phyloP scores from a whole-genome alignment of 2,113 vertebrate genomes.

The Cheilinus undulatus region DNA sequence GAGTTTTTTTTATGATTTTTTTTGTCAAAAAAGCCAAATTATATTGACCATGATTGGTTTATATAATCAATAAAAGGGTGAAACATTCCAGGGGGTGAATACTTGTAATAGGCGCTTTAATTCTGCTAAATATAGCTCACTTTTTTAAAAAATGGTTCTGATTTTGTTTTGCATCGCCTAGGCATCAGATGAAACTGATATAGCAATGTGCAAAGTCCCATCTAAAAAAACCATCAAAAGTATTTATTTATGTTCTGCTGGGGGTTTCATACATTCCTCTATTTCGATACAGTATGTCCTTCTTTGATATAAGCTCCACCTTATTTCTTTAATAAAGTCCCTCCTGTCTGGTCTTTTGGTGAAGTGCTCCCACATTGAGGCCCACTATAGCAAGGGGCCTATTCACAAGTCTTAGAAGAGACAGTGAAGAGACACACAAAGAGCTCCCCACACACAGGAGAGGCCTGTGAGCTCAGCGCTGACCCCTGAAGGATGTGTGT shows the following conservation, averaged over 20 bases:
- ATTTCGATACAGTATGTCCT: constrained; percentile 6
- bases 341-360: constrained; percentile 45
- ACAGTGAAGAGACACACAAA: constrained; percentile 74
- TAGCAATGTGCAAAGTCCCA: not conserved
- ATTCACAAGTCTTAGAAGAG: constrained; percentile 70
- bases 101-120: too few species aligned
- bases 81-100: too few species aligned
- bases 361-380: constrained; percentile 60
- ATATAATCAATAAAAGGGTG: too few species aligned
- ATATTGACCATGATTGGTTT: too few species aligned
- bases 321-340: constrained; percentile 51
- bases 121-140: too few species aligned
- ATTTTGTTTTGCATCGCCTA: not conserved
- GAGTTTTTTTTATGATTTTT: too few species aligned
- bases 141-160: too few species aligned
- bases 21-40: too few species aligned
- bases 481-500: constrained; percentile 82
- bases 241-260: not conserved
- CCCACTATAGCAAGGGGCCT: constrained; percentile 66
- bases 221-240: not conserved
- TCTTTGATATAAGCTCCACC: constrained; percentile 45
- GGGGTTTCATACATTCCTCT: constrained; percentile 13
- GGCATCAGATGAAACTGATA: too few species aligned
- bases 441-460: constrained; percentile 64
- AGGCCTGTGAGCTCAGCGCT: constrained; percentile 66